These are phyloP conservation scores for Cheiracanthium punctorium DNA, from an alignment of 2,888 invertebrate species.

Conservation along the genomic window DNA sequence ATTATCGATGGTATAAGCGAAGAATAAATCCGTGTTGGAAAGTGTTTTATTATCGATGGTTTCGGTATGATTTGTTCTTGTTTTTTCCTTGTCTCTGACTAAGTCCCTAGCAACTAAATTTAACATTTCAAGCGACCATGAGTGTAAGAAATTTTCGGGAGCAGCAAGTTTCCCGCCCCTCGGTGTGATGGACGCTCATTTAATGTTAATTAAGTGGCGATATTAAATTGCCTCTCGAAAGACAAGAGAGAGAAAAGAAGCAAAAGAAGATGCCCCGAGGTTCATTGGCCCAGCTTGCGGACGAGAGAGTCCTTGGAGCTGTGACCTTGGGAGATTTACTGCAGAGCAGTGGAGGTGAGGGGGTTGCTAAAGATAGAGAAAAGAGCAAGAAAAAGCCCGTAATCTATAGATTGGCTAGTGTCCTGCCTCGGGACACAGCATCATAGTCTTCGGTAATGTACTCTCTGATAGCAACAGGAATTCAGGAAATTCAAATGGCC, in stretches of 20 bases:
- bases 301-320: conserved; percentile 33
- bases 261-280: background rate
- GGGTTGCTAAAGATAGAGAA: background rate
- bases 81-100: too few species aligned
- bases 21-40: too few species aligned
- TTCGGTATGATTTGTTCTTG: too few species aligned
- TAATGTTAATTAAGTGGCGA: conserved; percentile 13
- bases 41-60: too few species aligned
- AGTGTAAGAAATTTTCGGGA: background rate
- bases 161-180: background rate
- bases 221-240: conserved; percentile 16
- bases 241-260: background rate
- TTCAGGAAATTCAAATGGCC: conserved; percentile 14
- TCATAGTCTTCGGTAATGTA: background rate
- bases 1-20: too few species aligned
- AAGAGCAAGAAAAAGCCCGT: background rate
- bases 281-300: conserved; percentile 19
- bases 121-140: conserved; percentile 8
- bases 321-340: conserved; percentile 59
- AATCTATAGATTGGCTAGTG: conserved; percentile 6
- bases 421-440: background rate
- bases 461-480: conserved; percentile 13
- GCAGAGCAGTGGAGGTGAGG: background rate
- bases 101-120: too few species aligned
- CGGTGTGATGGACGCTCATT: conserved; percentile 8